Evolutionary conservation across 2,888 invertebrate genomes (phyloP), one percentile per base, ranked within the genome.

Genomic region (Andrena fulva): DNA sequence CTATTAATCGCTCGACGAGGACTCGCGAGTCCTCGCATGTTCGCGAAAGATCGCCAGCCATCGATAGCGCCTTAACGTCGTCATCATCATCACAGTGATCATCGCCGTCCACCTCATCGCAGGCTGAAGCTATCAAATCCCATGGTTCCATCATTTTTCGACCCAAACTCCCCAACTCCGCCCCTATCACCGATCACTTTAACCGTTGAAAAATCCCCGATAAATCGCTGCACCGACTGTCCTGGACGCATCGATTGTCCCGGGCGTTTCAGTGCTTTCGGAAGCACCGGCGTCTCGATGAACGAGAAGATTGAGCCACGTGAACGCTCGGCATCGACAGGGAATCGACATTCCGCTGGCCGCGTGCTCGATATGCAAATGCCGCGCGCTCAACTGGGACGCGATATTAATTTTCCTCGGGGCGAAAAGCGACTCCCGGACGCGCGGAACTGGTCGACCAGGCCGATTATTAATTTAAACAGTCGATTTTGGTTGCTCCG

Each of bases 1-100:
- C 70, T 54, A 76, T 70, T 63, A 54, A 33, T 48, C 31, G 29
- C 33, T 12, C 0, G 59, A 63, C 29, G 71, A 70, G 54, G 20
- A 64, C 35, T 60, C n/a, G 10, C 71, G 56, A 50, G n/a, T 48
- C 33, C 42, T 50, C 54, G 56, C 33, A 60, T 33, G 66, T 52
- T 29, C 66, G 67, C 62, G 42, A 62, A 60, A 68, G 74, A 79
- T 74, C 62, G 54, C 54, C 54, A 71, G 66, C 66, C 74, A 67
- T 72, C 78, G 72, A 84, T 70, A 67, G 54, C 66, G 64, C 68
- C 63, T 87, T 85, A 85, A 89, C 85, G 74, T 77, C 73, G 80
- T 77, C 83, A 80, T 73, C 73, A 20, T 35, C 56, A 31, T 54
- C 50, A 16, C 8, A 12, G 33, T 12, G 6, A 59, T 50, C 50